Evolutionary conservation across 64 coral and sea anemone species (phyloP).

Genomic region (Stichodactyla mertensii): DNA sequence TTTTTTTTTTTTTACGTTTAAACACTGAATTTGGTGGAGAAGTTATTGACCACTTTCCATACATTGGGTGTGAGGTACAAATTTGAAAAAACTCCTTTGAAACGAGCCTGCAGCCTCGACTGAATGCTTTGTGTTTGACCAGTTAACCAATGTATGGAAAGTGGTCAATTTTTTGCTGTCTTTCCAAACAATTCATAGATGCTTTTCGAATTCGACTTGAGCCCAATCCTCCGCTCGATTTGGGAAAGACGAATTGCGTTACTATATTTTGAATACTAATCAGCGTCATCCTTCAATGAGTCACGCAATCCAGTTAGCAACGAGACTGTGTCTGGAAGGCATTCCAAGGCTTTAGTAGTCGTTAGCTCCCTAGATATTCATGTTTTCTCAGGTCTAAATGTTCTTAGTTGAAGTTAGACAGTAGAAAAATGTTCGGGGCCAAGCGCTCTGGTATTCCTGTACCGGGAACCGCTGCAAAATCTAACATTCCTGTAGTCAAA

Average conservation of each 20-base stretch:
- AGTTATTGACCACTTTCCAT: too few relatives aligned
- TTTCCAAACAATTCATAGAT: too few relatives aligned
- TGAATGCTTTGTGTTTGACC: too few relatives aligned
- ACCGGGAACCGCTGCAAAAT: conserved; percentile 21
- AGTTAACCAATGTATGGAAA: too few relatives aligned
- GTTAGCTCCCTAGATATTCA: background rate
- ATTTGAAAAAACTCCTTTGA: too few relatives aligned
- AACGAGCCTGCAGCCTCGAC: too few relatives aligned
- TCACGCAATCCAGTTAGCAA: conserved; percentile 27
- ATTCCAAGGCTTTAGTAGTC: background rate
- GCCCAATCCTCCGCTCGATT: background rate
- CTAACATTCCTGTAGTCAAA: conserved; percentile 37
- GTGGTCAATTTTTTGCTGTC: too few relatives aligned
- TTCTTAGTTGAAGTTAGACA: background rate
- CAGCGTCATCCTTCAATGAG: background rate
- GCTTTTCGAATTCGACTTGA: too few relatives aligned
- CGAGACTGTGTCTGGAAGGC: background rate
- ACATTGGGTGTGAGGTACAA: too few relatives aligned
- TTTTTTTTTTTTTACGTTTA: too few relatives aligned
- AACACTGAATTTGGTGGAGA: too few relatives aligned
- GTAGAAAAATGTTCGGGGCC: conserved; percentile 28
- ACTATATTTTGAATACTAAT: background rate
- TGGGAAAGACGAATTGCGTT: background rate
- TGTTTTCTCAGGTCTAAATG: background rate
- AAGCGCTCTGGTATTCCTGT: conserved; percentile 46